A percentile compares a stretch with the other conserved stretches of the same genome.
These are phyloP conservation scores for Darevskia nairensis DNA, from an alignment of 2,797 vertebrate genomes.

Conservation along the genomic window DNA sequence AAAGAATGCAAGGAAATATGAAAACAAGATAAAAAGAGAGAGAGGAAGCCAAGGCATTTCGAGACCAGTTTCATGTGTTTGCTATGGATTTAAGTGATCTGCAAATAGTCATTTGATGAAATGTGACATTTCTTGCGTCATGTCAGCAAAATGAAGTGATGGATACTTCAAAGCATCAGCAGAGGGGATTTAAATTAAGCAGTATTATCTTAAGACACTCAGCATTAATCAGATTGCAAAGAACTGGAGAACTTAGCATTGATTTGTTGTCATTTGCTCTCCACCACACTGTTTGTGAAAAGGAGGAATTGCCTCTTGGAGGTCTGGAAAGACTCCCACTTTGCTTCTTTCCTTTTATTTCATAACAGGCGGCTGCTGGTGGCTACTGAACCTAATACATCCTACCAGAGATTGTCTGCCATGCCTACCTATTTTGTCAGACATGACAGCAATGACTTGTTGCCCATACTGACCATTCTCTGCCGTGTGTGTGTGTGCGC, in stretches of 20 bases:
- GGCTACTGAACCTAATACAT: not conserved
- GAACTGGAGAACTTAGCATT: not conserved
- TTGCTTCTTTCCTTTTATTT: not conserved
- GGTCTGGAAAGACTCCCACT: not conserved
- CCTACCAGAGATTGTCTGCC: not conserved
- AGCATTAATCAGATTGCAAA: slow-evolving; percentile 17
- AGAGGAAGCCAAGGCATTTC: slow-evolving; percentile 61
- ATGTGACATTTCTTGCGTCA: not conserved
- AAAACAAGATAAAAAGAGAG: slow-evolving; percentile 55
- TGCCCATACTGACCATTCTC: not conserved
- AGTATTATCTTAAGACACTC: not conserved
- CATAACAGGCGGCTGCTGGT: too few relatives aligned
- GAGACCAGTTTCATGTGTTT: slow-evolving; percentile 59
- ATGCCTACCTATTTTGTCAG: not conserved
- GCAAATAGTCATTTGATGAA: slow-evolving; percentile 28
- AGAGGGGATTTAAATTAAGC: not conserved
- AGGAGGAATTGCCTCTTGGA: not conserved
- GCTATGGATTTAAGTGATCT: slow-evolving; percentile 16
- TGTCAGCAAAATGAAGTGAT: slow-evolving; percentile 11
- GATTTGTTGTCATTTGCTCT: slow-evolving; percentile 13
- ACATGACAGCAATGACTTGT: not conserved
- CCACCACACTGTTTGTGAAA: not conserved
- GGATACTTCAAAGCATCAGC: not conserved
- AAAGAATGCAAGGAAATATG: slow-evolving; percentile 71
- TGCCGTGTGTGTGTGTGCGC: not conserved